Conservation (phyloP, 2,797 vertebrate genomes). For the Falco berigora region DNA sequence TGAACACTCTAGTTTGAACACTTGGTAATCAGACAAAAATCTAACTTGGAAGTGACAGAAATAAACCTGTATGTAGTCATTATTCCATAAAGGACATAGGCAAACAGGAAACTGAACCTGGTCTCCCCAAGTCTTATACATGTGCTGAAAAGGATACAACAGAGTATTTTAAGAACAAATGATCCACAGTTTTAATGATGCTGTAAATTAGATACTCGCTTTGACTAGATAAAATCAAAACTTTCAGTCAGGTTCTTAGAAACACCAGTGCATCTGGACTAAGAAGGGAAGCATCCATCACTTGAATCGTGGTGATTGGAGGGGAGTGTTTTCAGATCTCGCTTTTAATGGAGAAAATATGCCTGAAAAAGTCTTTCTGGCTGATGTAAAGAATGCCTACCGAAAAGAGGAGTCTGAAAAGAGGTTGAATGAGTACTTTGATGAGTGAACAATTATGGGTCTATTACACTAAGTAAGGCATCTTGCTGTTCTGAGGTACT, state of each 20-base stretch:
- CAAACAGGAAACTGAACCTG: neutral
- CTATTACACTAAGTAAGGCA: neutral
- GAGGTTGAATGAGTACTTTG: neutral
- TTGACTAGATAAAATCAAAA: neutral
- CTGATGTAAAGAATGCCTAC: neutral
- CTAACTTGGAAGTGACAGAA: neutral
- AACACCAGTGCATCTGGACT: neutral
- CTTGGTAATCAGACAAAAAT: neutral
- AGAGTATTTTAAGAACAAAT: neutral
- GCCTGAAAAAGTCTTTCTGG: neutral
- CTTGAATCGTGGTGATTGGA: neutral
- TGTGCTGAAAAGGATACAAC: neutral
- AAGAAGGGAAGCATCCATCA: neutral
- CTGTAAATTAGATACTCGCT: neutral
- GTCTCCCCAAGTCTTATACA: neutral
- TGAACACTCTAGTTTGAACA: neutral
- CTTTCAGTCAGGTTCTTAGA: neutral
- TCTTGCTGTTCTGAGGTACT: neutral
- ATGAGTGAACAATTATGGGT: neutral
- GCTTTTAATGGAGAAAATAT: neutral
- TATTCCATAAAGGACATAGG: neutral
- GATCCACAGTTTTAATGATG: neutral
- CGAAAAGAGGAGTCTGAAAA: neutral
- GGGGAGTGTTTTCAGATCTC: neutral
- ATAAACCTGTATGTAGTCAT: neutral